Conservation (phyloP, 2,888 invertebrate species). For the Cataglyphis livida region DNA sequence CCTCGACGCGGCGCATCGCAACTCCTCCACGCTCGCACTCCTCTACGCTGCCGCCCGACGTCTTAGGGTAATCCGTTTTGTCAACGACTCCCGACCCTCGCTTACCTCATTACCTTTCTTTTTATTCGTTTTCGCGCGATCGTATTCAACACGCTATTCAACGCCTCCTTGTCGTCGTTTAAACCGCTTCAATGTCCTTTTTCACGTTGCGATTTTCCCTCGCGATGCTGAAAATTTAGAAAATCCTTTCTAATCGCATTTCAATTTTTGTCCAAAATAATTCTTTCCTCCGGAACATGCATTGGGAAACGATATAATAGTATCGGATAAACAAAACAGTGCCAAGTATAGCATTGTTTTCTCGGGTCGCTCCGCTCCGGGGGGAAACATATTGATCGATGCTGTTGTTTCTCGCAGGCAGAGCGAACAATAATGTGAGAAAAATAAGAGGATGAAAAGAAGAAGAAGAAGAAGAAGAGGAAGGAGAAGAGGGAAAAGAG, state of each 20-base stretch:
- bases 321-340: constrained; percentile 17
- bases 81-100: constrained; percentile 81
- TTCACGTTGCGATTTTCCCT: background rate
- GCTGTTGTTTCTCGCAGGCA: constrained; percentile 45
- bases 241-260: background rate
- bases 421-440: constrained; percentile 46
- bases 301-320: background rate
- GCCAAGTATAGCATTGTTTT: constrained; percentile 39
- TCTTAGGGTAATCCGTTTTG: constrained; percentile 84
- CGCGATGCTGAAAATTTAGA: background rate
- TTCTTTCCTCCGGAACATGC: background rate
- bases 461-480: background rate
- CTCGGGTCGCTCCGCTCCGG: constrained; percentile 25
- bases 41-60: constrained; percentile 60
- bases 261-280: background rate
- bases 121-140: constrained; percentile 60
- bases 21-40: constrained; percentile 46
- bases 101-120: constrained; percentile 79
- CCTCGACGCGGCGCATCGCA: constrained; percentile 46
- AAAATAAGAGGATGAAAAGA: constrained; percentile 44
- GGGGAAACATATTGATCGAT: constrained; percentile 49
- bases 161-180: constrained; percentile 1
- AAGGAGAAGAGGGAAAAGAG: background rate
- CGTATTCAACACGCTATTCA: constrained; percentile 21
- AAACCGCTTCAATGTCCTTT: background rate